A percentile compares a stretch with the other conserved stretches of the same genome.
phyloP scores from a whole-genome alignment of 2,113 vertebrate genomes.

The Mirza zaza region DNA sequence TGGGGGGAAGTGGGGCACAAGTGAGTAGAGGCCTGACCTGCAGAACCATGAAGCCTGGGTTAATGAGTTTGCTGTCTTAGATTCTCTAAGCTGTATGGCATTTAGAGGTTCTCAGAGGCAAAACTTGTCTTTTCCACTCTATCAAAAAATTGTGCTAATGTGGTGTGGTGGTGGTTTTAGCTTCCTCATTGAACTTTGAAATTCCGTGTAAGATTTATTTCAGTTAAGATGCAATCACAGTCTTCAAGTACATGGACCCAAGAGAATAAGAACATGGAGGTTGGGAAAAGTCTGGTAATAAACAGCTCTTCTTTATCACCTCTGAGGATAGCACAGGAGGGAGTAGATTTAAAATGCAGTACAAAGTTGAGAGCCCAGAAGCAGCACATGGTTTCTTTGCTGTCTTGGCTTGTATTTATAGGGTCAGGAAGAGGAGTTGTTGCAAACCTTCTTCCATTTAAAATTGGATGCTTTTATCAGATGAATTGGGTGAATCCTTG shows the following conservation, averaged over 20 bases:
- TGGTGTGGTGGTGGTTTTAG: background rate
- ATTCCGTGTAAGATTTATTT: constrained; percentile 72
- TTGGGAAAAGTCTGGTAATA: constrained; percentile 60
- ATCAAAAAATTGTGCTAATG: background rate
- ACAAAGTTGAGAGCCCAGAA: constrained; percentile 51
- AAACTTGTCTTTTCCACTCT: background rate
- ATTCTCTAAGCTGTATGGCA: background rate
- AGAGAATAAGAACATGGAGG: constrained; percentile 62
- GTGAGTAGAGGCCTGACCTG: background rate
- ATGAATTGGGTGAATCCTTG: background rate
- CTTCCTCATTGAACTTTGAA: constrained; percentile 26
- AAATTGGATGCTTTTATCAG: background rate
- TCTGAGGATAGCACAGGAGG: constrained; percentile 63
- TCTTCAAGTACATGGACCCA: constrained; percentile 49
- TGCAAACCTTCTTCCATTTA: constrained; percentile 34
- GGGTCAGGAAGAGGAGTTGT: constrained; percentile 27
- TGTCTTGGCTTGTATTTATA: constrained; percentile 60
- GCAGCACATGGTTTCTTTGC: background rate
- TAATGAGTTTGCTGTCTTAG: background rate
- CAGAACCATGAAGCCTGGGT: background rate
- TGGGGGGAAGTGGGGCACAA: background rate
- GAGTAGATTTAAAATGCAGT: constrained; percentile 67
- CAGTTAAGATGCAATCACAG: constrained; percentile 51
- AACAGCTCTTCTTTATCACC: constrained; percentile 69
- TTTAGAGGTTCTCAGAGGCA: background rate